phyloP scores from a whole-genome alignment of 2,888 invertebrate species.

The Mesorhabditis belari region DNA sequence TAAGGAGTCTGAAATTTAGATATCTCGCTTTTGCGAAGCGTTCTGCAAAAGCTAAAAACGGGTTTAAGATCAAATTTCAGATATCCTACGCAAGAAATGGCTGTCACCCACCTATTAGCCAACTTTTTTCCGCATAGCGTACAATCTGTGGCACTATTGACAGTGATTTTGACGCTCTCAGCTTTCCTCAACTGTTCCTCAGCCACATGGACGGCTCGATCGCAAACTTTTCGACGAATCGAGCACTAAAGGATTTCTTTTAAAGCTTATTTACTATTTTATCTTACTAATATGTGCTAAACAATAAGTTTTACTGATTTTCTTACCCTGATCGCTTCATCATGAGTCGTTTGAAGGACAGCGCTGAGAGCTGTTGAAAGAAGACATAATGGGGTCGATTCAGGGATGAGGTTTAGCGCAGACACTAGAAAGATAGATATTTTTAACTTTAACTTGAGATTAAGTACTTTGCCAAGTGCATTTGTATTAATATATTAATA shows the following conservation, averaged over 20 bases:
- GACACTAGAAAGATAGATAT: constrained; percentile 12
- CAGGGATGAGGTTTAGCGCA: constrained; percentile 74
- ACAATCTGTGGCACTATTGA: constrained; percentile 81
- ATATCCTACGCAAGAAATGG: constrained; percentile 17
- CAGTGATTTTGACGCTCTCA: constrained; percentile 74
- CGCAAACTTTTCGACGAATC: constrained; percentile 18
- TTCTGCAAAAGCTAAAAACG: too few species aligned
- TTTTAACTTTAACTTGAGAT: not conserved
- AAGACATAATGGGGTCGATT: constrained; percentile 69
- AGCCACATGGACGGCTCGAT: constrained; percentile 65
- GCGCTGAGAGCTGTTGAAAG: constrained; percentile 63
- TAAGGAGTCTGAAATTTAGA: too few species aligned
- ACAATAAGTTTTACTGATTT: not conserved
- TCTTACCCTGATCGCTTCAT: constrained; percentile 52
- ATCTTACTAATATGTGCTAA: not conserved
- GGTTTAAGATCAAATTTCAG: not conserved
- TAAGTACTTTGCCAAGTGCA: constrained; percentile 1
- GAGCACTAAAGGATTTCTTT: constrained; percentile 20
- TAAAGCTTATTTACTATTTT: not conserved
- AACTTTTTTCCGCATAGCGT: constrained; percentile 86
- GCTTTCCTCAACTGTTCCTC: constrained; percentile 66
- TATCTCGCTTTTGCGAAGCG: too few species aligned
- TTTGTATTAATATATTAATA: not conserved
- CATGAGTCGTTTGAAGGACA: constrained; percentile 74
- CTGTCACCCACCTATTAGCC: constrained; percentile 68